Evolutionary conservation across 2,888 invertebrate genomes (phyloP), one percentile per base, ranked within the genome.

Genomic region (Hipparchia sbordonii): DNA sequence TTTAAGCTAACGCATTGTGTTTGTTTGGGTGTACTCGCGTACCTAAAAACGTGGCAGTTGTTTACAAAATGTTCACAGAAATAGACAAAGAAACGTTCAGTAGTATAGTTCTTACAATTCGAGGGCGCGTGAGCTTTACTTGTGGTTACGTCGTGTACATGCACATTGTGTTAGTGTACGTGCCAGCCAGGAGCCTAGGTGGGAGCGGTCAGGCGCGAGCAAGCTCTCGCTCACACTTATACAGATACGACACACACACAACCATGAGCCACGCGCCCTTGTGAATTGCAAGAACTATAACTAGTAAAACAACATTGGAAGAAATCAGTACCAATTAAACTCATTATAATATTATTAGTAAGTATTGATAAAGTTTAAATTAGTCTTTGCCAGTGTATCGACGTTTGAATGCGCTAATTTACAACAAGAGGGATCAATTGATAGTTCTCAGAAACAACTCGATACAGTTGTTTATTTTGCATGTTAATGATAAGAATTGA

Each of bases 361-460:
- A 48, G 48, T 7, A 0, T 1, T 1, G 48, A 48, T 48, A 48
- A 48, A 23, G 6, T 1, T 39, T 48, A 8, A 13, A 9, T 62
- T 13, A 61, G 46, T 13, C n/a, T 1, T 48, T 46, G 13, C 46
- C 63, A 48, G 62, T 62, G 13, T 5, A 8, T 63, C 23, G 51
- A 12, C 23, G 46, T 57, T 48, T 57, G 56, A 56, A 52, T 59
- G 23, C 33, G 13, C 23, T 63, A 12, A 52, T 61, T 12, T 8
- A 33, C 60, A 70, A 65, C 48, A 73, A 71, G 61, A 61, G 68
- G 23, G 60, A 56, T 74, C 74, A 74, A 74, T 74, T 74, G 65
- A 48, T 59, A 56, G 33, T 74, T 69, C 71, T 68, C 46, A 62
- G 67, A 67, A 70, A 56, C n/a, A 66, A 69, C 66, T 67, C 56